Evolutionary conservation across 2,113 vertebrate species (phyloP), one percentile per base, ranked within the genome.

Genomic region (Anolis carolinensis): DNA sequence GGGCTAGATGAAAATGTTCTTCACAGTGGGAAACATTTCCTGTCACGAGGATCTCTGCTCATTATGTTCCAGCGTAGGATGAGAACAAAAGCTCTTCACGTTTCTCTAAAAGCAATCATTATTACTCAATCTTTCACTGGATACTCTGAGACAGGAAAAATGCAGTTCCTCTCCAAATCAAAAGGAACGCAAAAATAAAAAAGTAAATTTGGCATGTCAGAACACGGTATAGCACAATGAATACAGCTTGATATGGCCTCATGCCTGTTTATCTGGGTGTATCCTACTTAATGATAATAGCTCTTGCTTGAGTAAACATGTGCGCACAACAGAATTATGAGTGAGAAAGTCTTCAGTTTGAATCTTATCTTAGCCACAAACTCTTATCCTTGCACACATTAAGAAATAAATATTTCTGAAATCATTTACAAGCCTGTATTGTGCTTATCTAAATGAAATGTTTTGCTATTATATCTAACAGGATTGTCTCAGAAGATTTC

Each of bases 71-170:
- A 82, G 68, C 75, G 30, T 72, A 79, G 82, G 82, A 88, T 79
- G 59, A 92, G 91, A 90, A 89, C 7, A 83, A 93, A 81, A 90
- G 65, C 11, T 79, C 88, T 84, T 74, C 52, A 76, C 48, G 34
- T 21, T 1, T 83, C 74, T 76, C 52, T 82, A 82, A 75, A 76
- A 63, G 7, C 59, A 86, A 62, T 87, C 39, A 90, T 2, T 8
- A 86, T 20, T 73, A 36, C 77, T 39, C 8, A 79, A 2, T 73
- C n/a, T 0, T 2, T 80, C 55, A 20, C 13, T 83, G 1, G 23
- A 0, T 65, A 48, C 34, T 83, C 77, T 81, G 16, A 23, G 9
- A 84, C 72, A 67, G 10, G 44, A 52, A 82, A 78, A 72, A 14
- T 21, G 10, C 4, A 88, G 16, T 85, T 52, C 71, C 87, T 89